Evolutionary conservation across 1,140 invertebrate genomes (phyloP), one percentile per base, ranked within the genome.

Genomic region (Hetaerina americana): DNA sequence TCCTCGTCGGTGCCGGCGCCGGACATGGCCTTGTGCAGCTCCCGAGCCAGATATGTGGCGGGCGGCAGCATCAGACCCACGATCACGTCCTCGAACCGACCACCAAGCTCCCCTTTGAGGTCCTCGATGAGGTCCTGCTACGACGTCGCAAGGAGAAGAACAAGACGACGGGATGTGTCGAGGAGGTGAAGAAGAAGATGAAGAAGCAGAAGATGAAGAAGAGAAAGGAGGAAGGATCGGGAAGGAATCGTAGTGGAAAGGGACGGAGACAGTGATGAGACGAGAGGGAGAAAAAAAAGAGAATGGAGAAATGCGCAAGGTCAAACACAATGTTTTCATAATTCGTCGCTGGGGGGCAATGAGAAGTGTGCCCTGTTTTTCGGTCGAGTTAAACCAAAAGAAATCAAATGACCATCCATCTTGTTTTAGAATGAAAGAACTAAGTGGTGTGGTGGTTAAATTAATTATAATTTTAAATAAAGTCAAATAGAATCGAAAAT

Each of bases 41-140:
- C 81, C 40, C 81, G 77, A 27, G 85, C 87, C 73, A 87, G 82
- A 74, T 84, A 87, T 5, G 85, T 80, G 68, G 80, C 80, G 5
- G 84, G 80, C 2, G 84, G 81, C 1, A 77, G 84, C 84, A 89
- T 84, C 74, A 89, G 75, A 3, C 84, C 85, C 6, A 87, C 71
- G 26, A 89, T 81, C 25, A 84, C 81, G 73, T 86, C 80, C 76
- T 88, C 86, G 76, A 87, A 86, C 71, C 86, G 83, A 25, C 87
- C 87, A 73, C 80, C 79, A 15, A 88, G 77, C 76, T 89, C 87
- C 70, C 81, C 81, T 74, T 86, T 85, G 69, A 89, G 77, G 67
- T 88, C 85, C 68, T 81, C 80, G 22, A 86, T 78, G 70, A 88
- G 76, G 72, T 87, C 84, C 84, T 86, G 70, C 40, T 57, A 57